Conservation (phyloP, 2,888 invertebrate genomes). For the Lamproptera curius region DNA sequence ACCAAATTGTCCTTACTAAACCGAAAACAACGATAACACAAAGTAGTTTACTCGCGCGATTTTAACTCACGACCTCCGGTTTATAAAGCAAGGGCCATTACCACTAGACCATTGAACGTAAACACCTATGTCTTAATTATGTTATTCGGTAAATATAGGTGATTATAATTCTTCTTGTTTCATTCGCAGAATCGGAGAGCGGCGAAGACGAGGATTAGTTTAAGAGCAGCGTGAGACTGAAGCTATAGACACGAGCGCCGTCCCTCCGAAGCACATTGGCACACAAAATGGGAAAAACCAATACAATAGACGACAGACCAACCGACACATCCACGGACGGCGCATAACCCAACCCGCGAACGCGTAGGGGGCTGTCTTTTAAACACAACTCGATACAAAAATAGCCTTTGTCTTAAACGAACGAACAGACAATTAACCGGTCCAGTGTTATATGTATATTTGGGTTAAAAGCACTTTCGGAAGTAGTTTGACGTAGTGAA, state of each 20-base stretch:
- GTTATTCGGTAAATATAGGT: too few species aligned
- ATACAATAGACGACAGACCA: too few species aligned
- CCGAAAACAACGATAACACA: too few species aligned
- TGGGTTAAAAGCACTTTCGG: constrained; percentile 1
- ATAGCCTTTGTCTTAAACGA: too few species aligned
- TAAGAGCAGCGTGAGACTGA: constrained; percentile 75
- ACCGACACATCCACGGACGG: constrained; percentile 20
- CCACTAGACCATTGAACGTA: too few species aligned
- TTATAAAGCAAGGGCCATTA: too few species aligned
- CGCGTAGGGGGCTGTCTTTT: constrained; percentile 13
- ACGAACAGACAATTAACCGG: too few species aligned
- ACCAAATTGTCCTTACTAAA: too few species aligned
- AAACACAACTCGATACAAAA: not conserved
- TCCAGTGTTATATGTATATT: constrained; percentile 21
- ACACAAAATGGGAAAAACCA: constrained; percentile 17
- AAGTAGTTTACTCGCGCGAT: too few species aligned
- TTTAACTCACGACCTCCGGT: too few species aligned
- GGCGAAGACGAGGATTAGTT: constrained; percentile 74
- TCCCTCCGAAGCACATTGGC: constrained; percentile 32
- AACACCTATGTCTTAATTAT: too few species aligned
- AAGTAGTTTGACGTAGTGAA: not conserved
- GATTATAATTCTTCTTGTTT: too few species aligned
- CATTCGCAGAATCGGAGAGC: constrained; percentile 70
- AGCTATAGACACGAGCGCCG: constrained; percentile 34
- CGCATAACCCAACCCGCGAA: constrained; percentile 16